Evolutionary conservation across 2,113 vertebrate genomes (phyloP), one percentile per base, ranked within the genome.

Genomic region (Odontesthes bonariensis): DNA sequence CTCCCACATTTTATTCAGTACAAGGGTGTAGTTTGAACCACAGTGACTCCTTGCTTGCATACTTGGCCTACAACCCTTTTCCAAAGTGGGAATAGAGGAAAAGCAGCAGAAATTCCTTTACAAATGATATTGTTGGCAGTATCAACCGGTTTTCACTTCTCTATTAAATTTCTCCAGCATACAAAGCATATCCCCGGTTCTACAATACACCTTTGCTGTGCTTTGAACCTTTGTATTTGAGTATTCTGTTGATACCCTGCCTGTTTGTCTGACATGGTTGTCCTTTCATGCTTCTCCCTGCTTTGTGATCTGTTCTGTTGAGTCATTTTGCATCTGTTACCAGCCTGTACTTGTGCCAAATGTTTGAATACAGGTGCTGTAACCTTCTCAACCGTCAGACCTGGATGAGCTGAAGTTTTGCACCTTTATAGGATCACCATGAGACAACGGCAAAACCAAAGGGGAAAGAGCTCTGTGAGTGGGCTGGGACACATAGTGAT

Each of bases 11-110:
- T 49, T 7, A 49, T 49, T 22, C 57, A 20, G 57, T 60, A 40
- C 32, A 13, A 20, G 23, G 27, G 12, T 16, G 47, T 52, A 14
- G 6, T 19, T 33, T 19, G 23, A 11, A 19, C 7, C 10, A 12
- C 44, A 33, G 31, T 35, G 31, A 22, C 31, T 64, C 61, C 20
- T 20, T 65, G 62, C 35, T 65, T 65, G 31, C 62, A 65, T 65
- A 35, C 47, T 65, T 52, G 31, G n/a, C 32, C 31, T 35, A 8
- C 20, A 16, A 52, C 13, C 61, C 11, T 27, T n/a, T 19, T 11
- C 44, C 44, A 32, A 22, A 49, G 44, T 32, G 22, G 44, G 19
- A n/a, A 49, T 7, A 8, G 19, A 8, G 8, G 20, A 14, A 19
- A 33, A 13, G 35, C 14, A 57, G 7, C 55, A 33, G 3, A 58